These are phyloP conservation scores for Pangasius macronema DNA, from an alignment of 2,797 vertebrate species.

Conservation along the genomic window DNA sequence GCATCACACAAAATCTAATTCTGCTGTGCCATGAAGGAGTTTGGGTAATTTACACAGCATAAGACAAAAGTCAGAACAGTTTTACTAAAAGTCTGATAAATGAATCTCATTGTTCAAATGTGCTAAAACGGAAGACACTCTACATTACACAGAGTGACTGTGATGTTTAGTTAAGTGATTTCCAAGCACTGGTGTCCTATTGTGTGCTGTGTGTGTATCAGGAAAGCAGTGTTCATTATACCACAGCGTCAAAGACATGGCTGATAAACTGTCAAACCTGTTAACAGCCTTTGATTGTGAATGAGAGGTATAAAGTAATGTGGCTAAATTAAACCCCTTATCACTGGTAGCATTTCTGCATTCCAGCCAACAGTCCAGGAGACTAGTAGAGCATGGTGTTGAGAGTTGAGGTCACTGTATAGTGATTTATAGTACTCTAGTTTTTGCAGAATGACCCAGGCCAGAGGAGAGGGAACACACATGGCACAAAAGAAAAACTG, in stretches of 20 bases:
- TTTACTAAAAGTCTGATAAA: neutral
- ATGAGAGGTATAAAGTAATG: slow-evolving; percentile 55
- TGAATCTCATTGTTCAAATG: neutral
- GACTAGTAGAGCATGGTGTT: slow-evolving; percentile 47
- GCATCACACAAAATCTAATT: neutral
- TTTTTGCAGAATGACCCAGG: slow-evolving; percentile 50
- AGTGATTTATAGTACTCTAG: slow-evolving; percentile 57
- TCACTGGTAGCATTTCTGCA: slow-evolving; percentile 57
- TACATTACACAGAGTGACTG: neutral
- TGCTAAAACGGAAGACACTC: slow-evolving; percentile 41
- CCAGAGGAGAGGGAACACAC: neutral
- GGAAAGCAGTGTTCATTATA: slow-evolving; percentile 3
- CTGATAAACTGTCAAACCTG: slow-evolving; percentile 52
- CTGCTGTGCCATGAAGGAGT: neutral
- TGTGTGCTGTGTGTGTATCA: neutral
- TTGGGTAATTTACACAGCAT: neutral
- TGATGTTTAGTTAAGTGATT: slow-evolving; percentile 39
- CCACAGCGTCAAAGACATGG: slow-evolving; percentile 37
- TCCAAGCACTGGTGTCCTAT: slow-evolving; percentile 41
- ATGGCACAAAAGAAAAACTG: neutral
- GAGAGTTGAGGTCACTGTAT: slow-evolving; percentile 56
- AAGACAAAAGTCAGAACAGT: neutral
- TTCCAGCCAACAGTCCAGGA: slow-evolving; percentile 56
- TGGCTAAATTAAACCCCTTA: slow-evolving; percentile 58
- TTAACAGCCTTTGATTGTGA: slow-evolving; percentile 57